A percentile compares a stretch with the other conserved stretches of the same genome.
Conservation (phyloP, 2,797 vertebrate species). For the Bovichtus diacanthus region DNA sequence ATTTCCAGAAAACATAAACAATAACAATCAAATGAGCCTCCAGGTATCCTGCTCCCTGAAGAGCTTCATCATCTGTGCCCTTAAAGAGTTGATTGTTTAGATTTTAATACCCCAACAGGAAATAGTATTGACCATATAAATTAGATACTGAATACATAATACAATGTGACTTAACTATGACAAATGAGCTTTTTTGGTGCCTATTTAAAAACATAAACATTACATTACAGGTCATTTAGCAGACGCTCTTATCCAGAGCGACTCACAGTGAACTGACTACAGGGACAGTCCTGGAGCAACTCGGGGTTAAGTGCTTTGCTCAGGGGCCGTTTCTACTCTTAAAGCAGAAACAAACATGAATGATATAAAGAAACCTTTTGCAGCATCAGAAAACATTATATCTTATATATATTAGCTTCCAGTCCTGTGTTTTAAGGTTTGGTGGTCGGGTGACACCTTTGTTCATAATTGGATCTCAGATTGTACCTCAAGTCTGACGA, state of each 20-base stretch:
- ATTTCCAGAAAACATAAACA: slow-evolving; percentile 19
- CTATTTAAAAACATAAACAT: neutral
- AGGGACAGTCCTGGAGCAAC: too few species aligned
- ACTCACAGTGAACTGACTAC: too few species aligned
- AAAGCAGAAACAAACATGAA: neutral
- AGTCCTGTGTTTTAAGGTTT: slow-evolving; percentile 8
- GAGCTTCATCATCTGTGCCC: neutral
- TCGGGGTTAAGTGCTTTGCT: too few species aligned
- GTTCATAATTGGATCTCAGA: slow-evolving; percentile 10
- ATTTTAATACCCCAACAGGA: slow-evolving; percentile 10
- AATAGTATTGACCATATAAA: neutral
- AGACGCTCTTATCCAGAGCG: too few species aligned
- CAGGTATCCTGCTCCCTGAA: neutral
- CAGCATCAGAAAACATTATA: neutral
- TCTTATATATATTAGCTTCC: neutral
- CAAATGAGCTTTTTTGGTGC: neutral
- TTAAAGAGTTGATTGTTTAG: neutral
- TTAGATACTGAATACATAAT: neutral
- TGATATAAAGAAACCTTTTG: neutral
- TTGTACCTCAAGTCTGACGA: neutral
- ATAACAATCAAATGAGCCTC: slow-evolving; percentile 2
- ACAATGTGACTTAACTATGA: neutral
- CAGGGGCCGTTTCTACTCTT: neutral
- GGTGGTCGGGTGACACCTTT: neutral
- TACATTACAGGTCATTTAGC: too few species aligned